These are phyloP conservation scores for Gibbula magus DNA, from an alignment of 2,888 invertebrate species.

Conservation along the genomic window DNA sequence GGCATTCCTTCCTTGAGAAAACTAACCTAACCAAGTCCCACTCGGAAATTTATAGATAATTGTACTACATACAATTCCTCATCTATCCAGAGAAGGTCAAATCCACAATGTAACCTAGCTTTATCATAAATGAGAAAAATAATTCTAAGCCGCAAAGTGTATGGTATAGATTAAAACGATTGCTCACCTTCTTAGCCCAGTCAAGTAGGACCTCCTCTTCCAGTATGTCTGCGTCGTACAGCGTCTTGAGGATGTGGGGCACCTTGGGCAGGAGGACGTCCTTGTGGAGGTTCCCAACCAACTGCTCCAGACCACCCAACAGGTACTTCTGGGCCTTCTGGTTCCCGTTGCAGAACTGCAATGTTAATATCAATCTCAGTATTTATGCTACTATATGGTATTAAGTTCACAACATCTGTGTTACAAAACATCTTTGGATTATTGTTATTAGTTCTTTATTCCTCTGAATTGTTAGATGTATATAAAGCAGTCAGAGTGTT, in stretches of 20 bases:
- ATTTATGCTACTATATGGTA: neutral
- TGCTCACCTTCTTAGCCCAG: slow-evolving; percentile 91
- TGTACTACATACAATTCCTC: too few species aligned
- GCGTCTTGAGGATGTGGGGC: slow-evolving; percentile 89
- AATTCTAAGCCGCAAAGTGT: too few species aligned
- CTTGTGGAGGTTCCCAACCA: slow-evolving; percentile 87
- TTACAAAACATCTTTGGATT: too few species aligned
- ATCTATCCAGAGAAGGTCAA: too few species aligned
- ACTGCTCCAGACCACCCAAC: slow-evolving; percentile 94
- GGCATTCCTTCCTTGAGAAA: too few species aligned
- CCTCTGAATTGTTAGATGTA: too few species aligned
- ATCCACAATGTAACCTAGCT: too few species aligned
- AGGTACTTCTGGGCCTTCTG: slow-evolving; percentile 84
- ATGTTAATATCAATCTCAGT: slow-evolving; percentile 2
- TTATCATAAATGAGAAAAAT: too few species aligned
- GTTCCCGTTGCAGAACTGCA: slow-evolving; percentile 75
- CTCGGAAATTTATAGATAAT: too few species aligned
- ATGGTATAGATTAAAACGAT: neutral
- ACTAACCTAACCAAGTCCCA: too few species aligned
- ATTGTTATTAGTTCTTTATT: too few species aligned
- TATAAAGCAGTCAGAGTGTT: slow-evolving; percentile 27
- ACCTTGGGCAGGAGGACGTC: slow-evolving; percentile 88
- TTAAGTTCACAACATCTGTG: too few species aligned
- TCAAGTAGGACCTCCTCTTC: slow-evolving; percentile 95
- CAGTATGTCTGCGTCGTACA: slow-evolving; percentile 96